A percentile compares a stretch with the other conserved stretches of the same genome.
phyloP scores from a whole-genome alignment of 2,797 vertebrate species.

The Microhierax caerulescens region DNA sequence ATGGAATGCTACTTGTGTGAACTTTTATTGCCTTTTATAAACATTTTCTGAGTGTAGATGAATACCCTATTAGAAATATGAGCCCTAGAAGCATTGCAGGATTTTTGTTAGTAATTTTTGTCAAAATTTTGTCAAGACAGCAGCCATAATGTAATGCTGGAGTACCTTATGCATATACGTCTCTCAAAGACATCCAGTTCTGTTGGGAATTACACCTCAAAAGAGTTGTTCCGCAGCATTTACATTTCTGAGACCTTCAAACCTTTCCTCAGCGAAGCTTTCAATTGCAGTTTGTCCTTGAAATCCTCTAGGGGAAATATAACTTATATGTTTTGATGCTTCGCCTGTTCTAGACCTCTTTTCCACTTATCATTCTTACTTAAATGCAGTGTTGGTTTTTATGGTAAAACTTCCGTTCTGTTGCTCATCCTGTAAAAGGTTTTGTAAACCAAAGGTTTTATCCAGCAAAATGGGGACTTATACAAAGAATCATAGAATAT shows the following conservation, averaged over 20 bases:
- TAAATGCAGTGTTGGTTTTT: neutral
- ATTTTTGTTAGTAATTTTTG: neutral
- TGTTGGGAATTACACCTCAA: neutral
- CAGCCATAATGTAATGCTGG: neutral
- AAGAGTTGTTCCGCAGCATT: conserved; percentile 1
- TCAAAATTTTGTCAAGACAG: neutral
- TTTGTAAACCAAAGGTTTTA: neutral
- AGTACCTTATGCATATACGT: neutral
- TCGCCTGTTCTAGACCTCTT: neutral
- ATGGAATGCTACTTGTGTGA: neutral
- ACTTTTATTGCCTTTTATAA: neutral
- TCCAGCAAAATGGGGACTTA: neutral
- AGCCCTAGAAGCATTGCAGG: neutral
- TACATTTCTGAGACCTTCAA: neutral
- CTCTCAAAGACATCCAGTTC: neutral
- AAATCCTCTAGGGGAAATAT: neutral
- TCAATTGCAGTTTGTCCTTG: neutral
- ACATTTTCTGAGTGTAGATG: neutral
- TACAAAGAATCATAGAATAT: neutral
- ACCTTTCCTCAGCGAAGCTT: neutral
- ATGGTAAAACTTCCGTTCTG: neutral
- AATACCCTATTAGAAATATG: neutral
- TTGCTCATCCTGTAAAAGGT: neutral
- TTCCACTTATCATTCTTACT: neutral
- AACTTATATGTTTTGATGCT: neutral